Conservation (phyloP, 2,113 vertebrate species). For the Coracopsis vasa region DNA sequence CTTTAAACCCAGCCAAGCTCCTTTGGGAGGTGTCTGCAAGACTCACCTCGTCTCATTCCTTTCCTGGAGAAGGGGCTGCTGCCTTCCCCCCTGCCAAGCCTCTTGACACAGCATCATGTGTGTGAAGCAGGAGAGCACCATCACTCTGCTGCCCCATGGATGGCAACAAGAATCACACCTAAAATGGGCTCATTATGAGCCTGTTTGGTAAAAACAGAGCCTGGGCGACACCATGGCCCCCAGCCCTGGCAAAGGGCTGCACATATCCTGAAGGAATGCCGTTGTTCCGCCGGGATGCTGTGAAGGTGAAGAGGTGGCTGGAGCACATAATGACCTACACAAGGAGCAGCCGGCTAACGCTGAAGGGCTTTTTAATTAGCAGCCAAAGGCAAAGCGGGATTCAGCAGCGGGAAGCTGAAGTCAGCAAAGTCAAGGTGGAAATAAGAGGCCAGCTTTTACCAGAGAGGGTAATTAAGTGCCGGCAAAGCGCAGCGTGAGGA, state of each 20-base stretch:
- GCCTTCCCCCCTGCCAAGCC: background rate
- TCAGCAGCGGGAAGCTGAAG: constrained; percentile 49
- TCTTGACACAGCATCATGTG: fast-evolving
- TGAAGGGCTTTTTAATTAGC: constrained; percentile 64
- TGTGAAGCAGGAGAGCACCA: fast-evolving
- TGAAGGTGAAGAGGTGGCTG: background rate
- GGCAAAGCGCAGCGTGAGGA: constrained; percentile 15
- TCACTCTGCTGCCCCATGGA: fast-evolving
- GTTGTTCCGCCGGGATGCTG: fast-evolving
- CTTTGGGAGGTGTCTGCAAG: background rate
- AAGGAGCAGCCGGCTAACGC: background rate
- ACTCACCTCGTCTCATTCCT: background rate
- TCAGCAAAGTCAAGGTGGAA: constrained; percentile 58
- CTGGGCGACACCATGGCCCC: background rate
- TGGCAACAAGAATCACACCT: background rate
- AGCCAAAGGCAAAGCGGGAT: constrained; percentile 47
- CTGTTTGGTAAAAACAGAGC: fast-evolving
- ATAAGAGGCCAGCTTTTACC: constrained; percentile 23
- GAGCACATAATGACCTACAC: background rate
- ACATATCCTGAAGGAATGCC: fast-evolving
- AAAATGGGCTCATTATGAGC: background rate
- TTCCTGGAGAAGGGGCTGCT: background rate
- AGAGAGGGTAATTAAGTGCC: constrained; percentile 9
- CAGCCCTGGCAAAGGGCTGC: fast-evolving
- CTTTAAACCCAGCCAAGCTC: background rate